Conservation (phyloP, 2,888 invertebrate species). For the Autographa gamma region DNA sequence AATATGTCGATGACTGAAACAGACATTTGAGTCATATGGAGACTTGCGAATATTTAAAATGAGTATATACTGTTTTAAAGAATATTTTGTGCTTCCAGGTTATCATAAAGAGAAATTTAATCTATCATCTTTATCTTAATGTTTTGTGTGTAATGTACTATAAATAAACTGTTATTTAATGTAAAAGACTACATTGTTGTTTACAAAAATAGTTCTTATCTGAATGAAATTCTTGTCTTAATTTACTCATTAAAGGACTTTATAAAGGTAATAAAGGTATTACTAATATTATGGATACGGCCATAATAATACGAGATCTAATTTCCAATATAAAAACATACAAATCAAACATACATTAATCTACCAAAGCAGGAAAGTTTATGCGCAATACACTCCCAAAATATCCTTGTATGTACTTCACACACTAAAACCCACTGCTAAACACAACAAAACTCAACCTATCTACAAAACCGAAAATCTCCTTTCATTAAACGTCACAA, state of each 20-base stretch:
- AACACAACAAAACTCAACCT: no score
- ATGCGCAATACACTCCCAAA: no score
- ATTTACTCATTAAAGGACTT: background rate
- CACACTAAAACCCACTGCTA: no score
- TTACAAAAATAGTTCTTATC: background rate
- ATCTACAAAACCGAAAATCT: no score
- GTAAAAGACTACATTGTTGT: background rate
- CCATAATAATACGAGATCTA: background rate
- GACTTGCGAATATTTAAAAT: conserved; percentile 21
- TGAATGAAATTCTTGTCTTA: background rate
- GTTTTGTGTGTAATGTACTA: background rate
- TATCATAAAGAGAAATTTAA: background rate
- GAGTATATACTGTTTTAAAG: conserved; percentile 6
- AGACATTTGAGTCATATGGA: conserved; percentile 51
- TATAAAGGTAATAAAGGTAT: background rate
- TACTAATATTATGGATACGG: background rate
- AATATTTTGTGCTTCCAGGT: background rate
- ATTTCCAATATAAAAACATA: conserved; percentile 10
- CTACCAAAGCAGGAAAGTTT: conserved; percentile 4
- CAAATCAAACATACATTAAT: conserved; percentile 8
- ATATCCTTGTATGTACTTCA: no score
- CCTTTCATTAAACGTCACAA: no score
- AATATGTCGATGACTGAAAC: conserved; percentile 54
- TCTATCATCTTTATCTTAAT: background rate
- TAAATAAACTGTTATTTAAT: background rate